Conservation (phyloP, 1,140 invertebrate genomes). For the Caenorhabditis inopinata region DNA sequence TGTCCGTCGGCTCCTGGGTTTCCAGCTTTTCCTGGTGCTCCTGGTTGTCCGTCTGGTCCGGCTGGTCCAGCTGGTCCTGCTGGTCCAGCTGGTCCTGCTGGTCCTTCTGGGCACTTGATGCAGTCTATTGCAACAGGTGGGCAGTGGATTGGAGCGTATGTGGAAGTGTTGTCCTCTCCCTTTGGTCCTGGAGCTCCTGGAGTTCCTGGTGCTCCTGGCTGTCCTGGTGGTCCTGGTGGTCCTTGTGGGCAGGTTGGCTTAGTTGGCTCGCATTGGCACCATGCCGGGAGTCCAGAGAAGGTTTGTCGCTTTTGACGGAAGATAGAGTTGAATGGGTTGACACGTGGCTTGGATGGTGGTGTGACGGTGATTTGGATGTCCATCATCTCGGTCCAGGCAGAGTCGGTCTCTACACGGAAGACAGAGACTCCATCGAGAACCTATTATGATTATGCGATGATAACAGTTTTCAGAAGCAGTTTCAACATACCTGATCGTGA, state of each 20-base stretch:
- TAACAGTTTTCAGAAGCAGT: not conserved
- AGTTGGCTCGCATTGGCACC: slow-evolving; percentile 50
- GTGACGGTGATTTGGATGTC: slow-evolving; percentile 52
- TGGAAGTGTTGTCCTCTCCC: slow-evolving; percentile 47
- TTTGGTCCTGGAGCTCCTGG: slow-evolving; percentile 46
- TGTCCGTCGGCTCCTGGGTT: slow-evolving; percentile 34
- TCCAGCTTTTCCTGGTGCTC: slow-evolving; percentile 40
- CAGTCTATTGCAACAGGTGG: slow-evolving; percentile 36
- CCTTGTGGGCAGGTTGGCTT: slow-evolving; percentile 49
- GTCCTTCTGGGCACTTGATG: slow-evolving; percentile 53
- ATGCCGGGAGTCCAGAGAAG: slow-evolving; percentile 40
- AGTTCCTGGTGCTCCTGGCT: slow-evolving; percentile 42
- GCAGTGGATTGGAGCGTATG: slow-evolving; percentile 46
- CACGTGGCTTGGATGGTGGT: slow-evolving; percentile 47
- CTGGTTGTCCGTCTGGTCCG: slow-evolving; percentile 43
- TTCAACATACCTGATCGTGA: slow-evolving; percentile 49
- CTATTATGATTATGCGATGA: not conserved
- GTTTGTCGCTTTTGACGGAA: slow-evolving; percentile 48
- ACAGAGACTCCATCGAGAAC: slow-evolving; percentile 49
- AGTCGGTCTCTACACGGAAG: slow-evolving; percentile 53
- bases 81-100: slow-evolving; percentile 42
- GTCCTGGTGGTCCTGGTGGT: slow-evolving; percentile 52
- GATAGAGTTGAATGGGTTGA: slow-evolving; percentile 50
- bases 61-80: slow-evolving; percentile 42
- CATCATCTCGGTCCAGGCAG: slow-evolving; percentile 55